Conservation (phyloP, 2,888 invertebrate species). For the Trichopria drosophilae region DNA sequence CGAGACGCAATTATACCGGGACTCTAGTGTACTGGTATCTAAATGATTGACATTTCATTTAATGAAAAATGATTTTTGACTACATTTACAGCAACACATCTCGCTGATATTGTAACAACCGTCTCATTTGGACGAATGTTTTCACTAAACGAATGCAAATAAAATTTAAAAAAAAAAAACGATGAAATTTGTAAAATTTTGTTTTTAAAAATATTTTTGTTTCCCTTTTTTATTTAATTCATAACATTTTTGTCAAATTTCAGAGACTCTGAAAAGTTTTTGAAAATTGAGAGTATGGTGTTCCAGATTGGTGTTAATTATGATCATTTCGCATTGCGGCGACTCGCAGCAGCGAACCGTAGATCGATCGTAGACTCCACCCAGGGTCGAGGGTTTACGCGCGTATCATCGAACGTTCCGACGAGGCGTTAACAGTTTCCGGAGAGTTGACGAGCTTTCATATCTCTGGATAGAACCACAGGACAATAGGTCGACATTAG, state of each 20-base stretch:
- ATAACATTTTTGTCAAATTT: background rate
- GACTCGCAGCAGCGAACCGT: no score
- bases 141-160: background rate
- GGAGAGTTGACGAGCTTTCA: slow-evolving; percentile 55
- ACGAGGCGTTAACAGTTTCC: slow-evolving; percentile 55
- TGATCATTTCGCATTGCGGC: no score
- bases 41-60: no score
- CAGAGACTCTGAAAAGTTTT: background rate
- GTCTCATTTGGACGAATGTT: no score
- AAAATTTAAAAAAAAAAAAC: background rate
- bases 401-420: slow-evolving; percentile 48
- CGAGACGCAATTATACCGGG: no score
- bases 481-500: slow-evolving; percentile 54
- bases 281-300: background rate
- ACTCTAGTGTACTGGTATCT: no score
- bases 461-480: slow-evolving; percentile 43
- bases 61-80: no score
- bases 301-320: background rate
- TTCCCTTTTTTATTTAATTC: background rate
- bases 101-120: no score
- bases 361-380: slow-evolving; percentile 23
- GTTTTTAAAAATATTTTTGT: background rate
- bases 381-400: slow-evolving; percentile 18
- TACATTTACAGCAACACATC: no score
- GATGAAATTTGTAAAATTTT: background rate